Conservation (phyloP, 2,797 vertebrate genomes). For the Phataginus tetradactyla region DNA sequence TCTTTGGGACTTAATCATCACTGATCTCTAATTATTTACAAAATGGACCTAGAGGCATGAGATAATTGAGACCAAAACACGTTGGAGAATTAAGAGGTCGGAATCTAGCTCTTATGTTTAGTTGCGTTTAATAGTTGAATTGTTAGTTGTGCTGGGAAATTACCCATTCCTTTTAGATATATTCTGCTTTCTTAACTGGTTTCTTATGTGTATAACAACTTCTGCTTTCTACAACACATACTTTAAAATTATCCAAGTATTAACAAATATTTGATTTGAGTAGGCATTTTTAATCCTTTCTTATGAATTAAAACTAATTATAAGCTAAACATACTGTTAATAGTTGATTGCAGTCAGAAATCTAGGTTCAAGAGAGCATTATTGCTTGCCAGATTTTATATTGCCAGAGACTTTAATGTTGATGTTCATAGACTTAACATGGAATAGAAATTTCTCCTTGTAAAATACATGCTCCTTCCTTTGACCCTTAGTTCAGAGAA, state of each 20-base stretch:
- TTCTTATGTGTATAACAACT: not conserved
- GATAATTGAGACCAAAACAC: not conserved
- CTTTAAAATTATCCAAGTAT: not conserved
- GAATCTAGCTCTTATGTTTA: not conserved
- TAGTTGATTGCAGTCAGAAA: not conserved
- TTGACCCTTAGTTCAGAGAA: not conserved
- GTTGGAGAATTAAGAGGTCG: not conserved
- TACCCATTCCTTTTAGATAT: not conserved
- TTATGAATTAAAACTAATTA: not conserved
- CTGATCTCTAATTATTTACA: not conserved
- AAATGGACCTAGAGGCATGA: not conserved
- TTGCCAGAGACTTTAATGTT: not conserved
- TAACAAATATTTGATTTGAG: not conserved
- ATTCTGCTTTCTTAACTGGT: not conserved
- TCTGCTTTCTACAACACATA: not conserved
- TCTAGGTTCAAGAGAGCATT: not conserved
- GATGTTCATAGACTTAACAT: not conserved
- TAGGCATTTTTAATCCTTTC: slow-evolving; percentile 9
- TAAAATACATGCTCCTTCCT: not conserved
- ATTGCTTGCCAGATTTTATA: not conserved
- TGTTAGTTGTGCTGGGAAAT: not conserved
- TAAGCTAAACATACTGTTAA: not conserved
- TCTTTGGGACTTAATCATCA: not conserved
- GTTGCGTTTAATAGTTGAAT: slow-evolving; percentile 13
- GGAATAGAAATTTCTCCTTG: not conserved